Evolutionary conservation across 2,888 invertebrate species (phyloP), one percentile per base, ranked within the genome.

Genomic region (Thera britannica): DNA sequence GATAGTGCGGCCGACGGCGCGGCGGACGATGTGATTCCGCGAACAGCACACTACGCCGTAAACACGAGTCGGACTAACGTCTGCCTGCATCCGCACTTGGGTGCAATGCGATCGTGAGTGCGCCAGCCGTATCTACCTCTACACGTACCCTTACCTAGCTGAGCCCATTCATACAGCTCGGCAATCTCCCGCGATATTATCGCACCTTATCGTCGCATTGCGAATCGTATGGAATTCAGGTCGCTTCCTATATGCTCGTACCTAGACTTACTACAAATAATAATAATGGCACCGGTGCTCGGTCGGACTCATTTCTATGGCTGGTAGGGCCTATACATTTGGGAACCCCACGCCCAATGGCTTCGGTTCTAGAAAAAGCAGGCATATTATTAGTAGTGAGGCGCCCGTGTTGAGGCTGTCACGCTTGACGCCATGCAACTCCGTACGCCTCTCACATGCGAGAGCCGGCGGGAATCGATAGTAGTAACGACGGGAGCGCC

Each of bases 321-420:
- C n/a, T 54, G 54, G 55, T 68, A 67, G 46, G 56, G 65, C 36
- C 54, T 60, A 54, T 72, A 85, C 91, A 93, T 94, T 94, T 94
- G 93, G 93, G 93, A 92, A 84, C 84, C 89, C 81, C 84, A 88
- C 72, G 88, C 87, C 88, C 79, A 74, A 81, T 94, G 89, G 88
- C 89, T 88, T 87, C 83, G 90, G 85, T 83, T 92, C 92, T 89
- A 94, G 93, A 94, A 88, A 93, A 92, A 84, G 86, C 93, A 94
- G 94, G 93, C 77, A 93, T 68, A 94, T 90, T 82, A 89, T 85
- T 88, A 65, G 44, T 71, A 84, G 90, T 80, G 87, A 91, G 88
- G 83, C 92, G 92, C 90, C 93, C 93, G 94, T 94, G 87, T 94
- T 93, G 94, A 90, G 89, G 93, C 86, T 83, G 88, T 90, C 83